Conservation (phyloP, 2,797 vertebrate genomes). For the Mastacembelus armatus region DNA sequence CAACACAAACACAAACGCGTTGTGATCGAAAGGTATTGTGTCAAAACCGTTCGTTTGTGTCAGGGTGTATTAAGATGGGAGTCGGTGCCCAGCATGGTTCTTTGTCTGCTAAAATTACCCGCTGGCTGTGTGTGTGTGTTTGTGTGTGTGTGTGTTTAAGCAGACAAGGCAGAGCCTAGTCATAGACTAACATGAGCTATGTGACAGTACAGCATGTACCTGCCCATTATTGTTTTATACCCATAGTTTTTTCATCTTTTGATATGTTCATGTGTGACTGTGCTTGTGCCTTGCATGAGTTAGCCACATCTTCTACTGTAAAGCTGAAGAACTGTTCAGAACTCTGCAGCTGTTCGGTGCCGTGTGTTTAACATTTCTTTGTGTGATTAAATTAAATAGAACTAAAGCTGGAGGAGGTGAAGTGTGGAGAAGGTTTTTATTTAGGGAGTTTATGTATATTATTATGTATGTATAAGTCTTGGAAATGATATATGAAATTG, state of each 20-base stretch:
- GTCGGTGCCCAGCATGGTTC: conserved; percentile 49
- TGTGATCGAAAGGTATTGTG: conserved; percentile 68
- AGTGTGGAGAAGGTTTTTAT: conserved; percentile 4
- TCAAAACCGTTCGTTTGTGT: conserved; percentile 63
- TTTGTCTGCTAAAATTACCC: conserved; percentile 72
- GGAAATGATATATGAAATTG: conserved; percentile 9
- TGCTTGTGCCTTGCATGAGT: neutral
- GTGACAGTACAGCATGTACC: conserved; percentile 26
- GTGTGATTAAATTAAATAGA: conserved; percentile 25
- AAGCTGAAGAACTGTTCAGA: conserved; percentile 10
- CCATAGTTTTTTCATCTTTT: conserved; percentile 16
- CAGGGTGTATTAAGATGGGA: conserved; percentile 63
- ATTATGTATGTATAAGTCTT: conserved; percentile 6
- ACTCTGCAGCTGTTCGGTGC: neutral
- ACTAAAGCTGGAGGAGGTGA: neutral
- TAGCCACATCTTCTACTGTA: too few relatives aligned
- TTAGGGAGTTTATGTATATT: conserved; percentile 14
- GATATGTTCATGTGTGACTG: neutral
- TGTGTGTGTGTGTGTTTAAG: conserved; percentile 13
- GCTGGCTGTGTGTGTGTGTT: conserved; percentile 10
- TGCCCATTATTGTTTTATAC: conserved; percentile 48
- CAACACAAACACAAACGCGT: conserved; percentile 59
- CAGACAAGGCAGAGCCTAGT: conserved; percentile 25
- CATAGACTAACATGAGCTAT: conserved; percentile 24
- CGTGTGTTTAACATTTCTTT: conserved; percentile 9